Evolutionary conservation across 2,888 invertebrate species (phyloP).

Genomic region (Zeuzera pyrina): DNA sequence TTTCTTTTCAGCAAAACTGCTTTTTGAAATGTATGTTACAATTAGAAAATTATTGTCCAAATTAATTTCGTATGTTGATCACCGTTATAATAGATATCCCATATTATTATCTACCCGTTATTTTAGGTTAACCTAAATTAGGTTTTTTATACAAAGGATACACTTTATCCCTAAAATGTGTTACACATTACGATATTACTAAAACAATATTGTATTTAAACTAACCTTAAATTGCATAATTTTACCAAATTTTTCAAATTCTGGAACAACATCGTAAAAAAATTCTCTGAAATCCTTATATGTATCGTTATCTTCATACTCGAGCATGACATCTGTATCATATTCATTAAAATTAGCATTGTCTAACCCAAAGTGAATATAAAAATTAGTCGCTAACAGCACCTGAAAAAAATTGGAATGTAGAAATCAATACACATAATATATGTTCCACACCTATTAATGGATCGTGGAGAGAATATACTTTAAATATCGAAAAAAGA

Average conservation of each 20-base stretch:
- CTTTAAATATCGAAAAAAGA: too few species aligned
- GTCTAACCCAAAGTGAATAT: conserved; percentile 85
- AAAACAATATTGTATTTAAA: conserved; percentile 6
- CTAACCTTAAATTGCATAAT: conserved; percentile 78
- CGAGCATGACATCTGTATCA: conserved; percentile 85
- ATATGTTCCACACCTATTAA: too few species aligned
- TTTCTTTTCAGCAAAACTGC: too few species aligned
- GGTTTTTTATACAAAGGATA: conserved; percentile 28
- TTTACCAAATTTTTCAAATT: conserved; percentile 82
- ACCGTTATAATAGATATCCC: too few species aligned
- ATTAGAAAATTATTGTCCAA: background rate
- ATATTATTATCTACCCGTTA: too few species aligned
- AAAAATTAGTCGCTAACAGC: conserved; percentile 86
- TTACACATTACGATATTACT: conserved; percentile 4
- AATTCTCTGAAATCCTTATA: conserved; percentile 87
- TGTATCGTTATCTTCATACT: conserved; percentile 87
- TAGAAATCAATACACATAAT: conserved; percentile 44
- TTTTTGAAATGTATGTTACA: background rate
- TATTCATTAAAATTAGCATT: conserved; percentile 82
- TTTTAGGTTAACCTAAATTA: background rate
- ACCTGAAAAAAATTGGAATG: conserved; percentile 67
- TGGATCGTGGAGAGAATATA: too few species aligned
- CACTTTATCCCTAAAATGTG: conserved; percentile 9
- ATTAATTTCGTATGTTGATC: background rate
- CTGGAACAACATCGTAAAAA: conserved; percentile 87